Evolutionary conservation across 1,140 invertebrate species (phyloP), one percentile per base, ranked within the genome.

Genomic region (Pseudomyrmex pallidus): DNA sequence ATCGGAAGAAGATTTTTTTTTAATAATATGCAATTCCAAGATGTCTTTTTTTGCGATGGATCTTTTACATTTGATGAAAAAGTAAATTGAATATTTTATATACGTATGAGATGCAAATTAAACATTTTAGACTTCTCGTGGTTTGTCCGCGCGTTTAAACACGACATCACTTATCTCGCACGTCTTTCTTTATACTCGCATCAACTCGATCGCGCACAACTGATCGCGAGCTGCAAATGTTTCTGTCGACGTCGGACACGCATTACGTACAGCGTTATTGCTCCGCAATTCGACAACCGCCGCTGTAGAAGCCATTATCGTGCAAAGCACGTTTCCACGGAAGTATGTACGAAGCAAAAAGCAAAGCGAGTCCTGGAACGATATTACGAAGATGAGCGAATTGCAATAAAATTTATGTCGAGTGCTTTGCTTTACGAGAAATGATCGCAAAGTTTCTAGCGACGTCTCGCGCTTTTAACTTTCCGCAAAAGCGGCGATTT

Each of bases 401-500:
- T 78, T 57, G 15, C 44, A 7, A 15, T 48, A 4, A 68, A 59
- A 78, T 70, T 78, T 0, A 2, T 66, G 9, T 1, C 12, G 44
- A 50, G 2, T n/a, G n/a, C 35, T 67, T 54, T 13, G 35, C 9
- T 76, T 12, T 66, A 35, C 10, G 12, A 48, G 76, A n/a, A 80
- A 72, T 2, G 13, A 59, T 17, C 66, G 15, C 17, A 15, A 50
- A 15, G 10, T 78, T 78, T 78, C 7, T 48, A 78, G 46, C 44
- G 59, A 76, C 64, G 15, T 56, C 52, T 80, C 59, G 66, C 54
- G 70, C 66, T 80, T 80, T 78, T 59, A 78, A 70, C 76, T 78
- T 70, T 80, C 44, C 44, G 66, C 44, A 13, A 8, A 61, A 72
- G 61, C 22, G 15, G 44, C 48, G 13, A n/a, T 44, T 80, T 80